These are phyloP conservation scores for Oriolus oriolus DNA, from an alignment of 2,113 vertebrate genomes.

Conservation along the genomic window DNA sequence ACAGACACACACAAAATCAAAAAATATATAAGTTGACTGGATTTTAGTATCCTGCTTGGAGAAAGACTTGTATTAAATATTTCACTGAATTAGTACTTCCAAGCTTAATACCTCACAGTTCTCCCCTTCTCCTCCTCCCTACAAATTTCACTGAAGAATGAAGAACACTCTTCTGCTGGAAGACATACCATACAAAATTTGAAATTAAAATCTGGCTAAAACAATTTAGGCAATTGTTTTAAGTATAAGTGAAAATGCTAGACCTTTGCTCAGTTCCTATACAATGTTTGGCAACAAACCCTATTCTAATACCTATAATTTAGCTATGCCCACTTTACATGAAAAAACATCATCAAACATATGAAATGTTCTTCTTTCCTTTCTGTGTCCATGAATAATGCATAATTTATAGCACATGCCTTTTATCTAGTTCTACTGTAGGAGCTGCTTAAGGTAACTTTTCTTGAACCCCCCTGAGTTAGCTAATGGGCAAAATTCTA, in stretches of 20 bases:
- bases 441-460: neutral
- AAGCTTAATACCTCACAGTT: neutral
- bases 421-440: neutral
- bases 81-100: neutral
- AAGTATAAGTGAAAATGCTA: neutral
- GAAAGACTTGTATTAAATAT: neutral
- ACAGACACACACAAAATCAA: neutral
- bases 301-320: neutral
- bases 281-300: neutral
- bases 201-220: neutral
- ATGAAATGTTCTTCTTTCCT: neutral
- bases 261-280: neutral
- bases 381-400: neutral
- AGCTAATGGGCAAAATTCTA: neutral
- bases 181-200: neutral
- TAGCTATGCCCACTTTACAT: neutral
- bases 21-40: neutral
- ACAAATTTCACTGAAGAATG: neutral
- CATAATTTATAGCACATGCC: neutral
- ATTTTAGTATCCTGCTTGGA: neutral
- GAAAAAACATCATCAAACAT: neutral
- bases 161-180: neutral
- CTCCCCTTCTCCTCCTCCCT: neutral
- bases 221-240: neutral
- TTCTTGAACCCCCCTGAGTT: neutral